Base-by-base conservation (phyloP, 1,140 invertebrate species). In the Eufriesea mexicana region DNA sequence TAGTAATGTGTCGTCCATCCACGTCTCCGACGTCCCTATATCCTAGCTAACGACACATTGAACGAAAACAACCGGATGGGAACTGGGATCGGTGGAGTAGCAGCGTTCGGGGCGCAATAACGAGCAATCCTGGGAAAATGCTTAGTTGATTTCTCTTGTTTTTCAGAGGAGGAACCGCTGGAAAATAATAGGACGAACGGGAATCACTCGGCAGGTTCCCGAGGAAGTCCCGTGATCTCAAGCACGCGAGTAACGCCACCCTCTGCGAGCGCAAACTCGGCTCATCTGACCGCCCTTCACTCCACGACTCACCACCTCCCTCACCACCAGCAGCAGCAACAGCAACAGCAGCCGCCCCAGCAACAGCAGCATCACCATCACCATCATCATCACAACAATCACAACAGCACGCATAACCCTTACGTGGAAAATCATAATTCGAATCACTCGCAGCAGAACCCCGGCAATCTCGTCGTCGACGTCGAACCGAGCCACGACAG, bases 361-460 rank as follows among this genome's bases (percentile, higher is more conserved):
- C 82, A 77, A 1, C 89, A 86, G 0, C 79, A 54, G 0, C 88
- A 84, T 4, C 78, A 89, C 12, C 89, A 92, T 2, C 89, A 85
- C 12, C 91, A 92, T 55, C 88, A 77, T 42, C 90, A 90, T 83
- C 90, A 92, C n/a, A 91, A 92, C 73, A 92, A 94, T 84, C 92
- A 92, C 71, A 92, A 91, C 76, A 86, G 66, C 73, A 80, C 90
- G 84, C 92, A 93, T 82, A 93, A 93, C 90, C 91, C 93, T 75
- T 93, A 92, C 73, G 72, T 92, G 84, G 92, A 94, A 70, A 94
- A 94, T 92, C 90, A 93, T 72, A 93, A 93, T 86, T 91, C 92
- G 35, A 94, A 93, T 90, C 91, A 93, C 75, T 90, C 89, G 47
- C 92, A 92, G n/a, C 92, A 92, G 54, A 85, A 51, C 54, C 72